phyloP scores from a whole-genome alignment of 2,113 vertebrate species.

The Chloebia gouldiae region DNA sequence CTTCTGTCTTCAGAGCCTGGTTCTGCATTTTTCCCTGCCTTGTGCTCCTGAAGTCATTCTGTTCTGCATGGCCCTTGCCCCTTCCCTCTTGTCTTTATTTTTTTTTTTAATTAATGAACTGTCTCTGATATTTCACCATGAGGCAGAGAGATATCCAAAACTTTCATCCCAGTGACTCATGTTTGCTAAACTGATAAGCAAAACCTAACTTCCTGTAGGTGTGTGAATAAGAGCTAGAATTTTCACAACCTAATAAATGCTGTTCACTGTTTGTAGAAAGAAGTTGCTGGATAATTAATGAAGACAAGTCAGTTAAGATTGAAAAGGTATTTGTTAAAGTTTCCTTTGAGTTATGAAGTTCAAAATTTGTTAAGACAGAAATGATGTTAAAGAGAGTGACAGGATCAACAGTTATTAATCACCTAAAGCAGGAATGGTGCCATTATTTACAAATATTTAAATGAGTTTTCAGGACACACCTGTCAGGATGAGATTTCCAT shows the following conservation, averaged over 20 bases:
- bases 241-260: neutral
- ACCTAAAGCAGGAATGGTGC: neutral
- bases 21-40: neutral
- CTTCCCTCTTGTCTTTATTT: neutral
- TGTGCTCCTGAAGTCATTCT: neutral
- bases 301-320: neutral
- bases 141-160: neutral
- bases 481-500: neutral
- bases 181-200: neutral
- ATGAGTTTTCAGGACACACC: neutral
- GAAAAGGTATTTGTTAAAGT: neutral
- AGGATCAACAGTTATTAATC: neutral
- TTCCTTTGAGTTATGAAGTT: neutral
- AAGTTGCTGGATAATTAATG: neutral
- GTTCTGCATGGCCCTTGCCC: neutral
- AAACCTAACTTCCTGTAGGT: neutral
- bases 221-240: neutral
- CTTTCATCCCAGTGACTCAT: neutral
- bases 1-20: neutral
- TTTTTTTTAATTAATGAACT: too few species aligned
- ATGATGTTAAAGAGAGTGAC: neutral
- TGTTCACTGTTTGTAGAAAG: neutral
- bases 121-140: neutral
- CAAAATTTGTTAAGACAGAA: neutral
- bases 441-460: constrained; percentile 2